Evolutionary conservation across 35 echinoderm and acorn worm species (phyloP), one percentile per base, ranked within the genome.

Genomic region (Diadema setosum): DNA sequence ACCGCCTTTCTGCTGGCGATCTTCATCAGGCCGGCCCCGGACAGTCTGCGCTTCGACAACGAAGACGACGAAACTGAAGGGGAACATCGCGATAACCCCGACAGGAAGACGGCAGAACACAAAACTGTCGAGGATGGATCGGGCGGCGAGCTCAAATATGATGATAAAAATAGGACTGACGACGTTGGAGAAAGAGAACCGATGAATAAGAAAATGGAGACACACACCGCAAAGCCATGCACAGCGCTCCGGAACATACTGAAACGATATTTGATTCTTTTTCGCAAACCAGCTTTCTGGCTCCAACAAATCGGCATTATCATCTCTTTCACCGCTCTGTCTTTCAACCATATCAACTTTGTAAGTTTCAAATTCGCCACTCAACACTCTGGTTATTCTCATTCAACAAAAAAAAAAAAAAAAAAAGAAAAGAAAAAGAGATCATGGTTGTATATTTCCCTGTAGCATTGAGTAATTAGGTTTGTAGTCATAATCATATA

Each of bases 331-430:
- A 78, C 37, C 24, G 73, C 73, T 3, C 0, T 78, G 37, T 78
- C 73, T 42, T 78, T 78, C 73, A 78, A 78, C 40, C 73, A 43
- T 43, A 78, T 78, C 29, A 78, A 78, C 18, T 78, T 78, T 39
- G 73, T 78, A 20, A 78, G 73, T 78, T 21, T 30, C 21, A n/a
- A n/a, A n/a, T n/a, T n/a, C n/a, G n/a, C n/a, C n/a, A n/a, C n/a
- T n/a, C n/a, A n/a, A n/a, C n/a, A n/a, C n/a, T n/a, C n/a, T n/a
- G n/a, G n/a, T n/a, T n/a, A n/a, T n/a, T n/a, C n/a, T n/a, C n/a
- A n/a, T n/a, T n/a, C n/a, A n/a, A n/a, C n/a, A n/a, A n/a, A n/a
- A n/a, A n/a, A n/a, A n/a, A n/a, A n/a, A n/a, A n/a, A n/a, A n/a
- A n/a, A n/a, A n/a, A n/a, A n/a, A n/a, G n/a, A n/a, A n/a, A n/a